Evolutionary conservation across 2,797 vertebrate species (phyloP).

Genomic region (Rhynchonycteris naso): DNA sequence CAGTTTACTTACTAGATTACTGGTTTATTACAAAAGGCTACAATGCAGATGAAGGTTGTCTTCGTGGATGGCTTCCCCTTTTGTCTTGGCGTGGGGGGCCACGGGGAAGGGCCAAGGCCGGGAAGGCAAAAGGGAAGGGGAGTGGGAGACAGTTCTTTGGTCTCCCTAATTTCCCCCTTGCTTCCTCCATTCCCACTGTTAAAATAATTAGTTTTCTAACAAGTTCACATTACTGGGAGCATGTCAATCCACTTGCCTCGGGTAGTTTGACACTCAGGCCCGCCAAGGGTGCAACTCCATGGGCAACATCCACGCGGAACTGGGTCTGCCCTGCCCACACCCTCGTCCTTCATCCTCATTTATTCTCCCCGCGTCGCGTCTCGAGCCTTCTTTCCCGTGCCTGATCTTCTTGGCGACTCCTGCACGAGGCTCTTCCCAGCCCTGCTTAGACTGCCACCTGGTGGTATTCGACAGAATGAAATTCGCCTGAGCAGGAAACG

Average conservation of each 20-base stretch:
- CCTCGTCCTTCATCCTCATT: fast-evolving
- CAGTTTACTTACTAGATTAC: not conserved
- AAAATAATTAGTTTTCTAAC: not conserved
- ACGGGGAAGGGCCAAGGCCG: too few species aligned
- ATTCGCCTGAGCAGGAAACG: not conserved
- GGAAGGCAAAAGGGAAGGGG: too few species aligned
- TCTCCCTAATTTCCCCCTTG: not conserved
- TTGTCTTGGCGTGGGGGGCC: not conserved
- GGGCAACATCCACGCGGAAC: fast-evolving
- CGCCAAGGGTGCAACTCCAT: fast-evolving
- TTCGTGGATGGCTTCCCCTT: not conserved
- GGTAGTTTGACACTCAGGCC: fast-evolving
- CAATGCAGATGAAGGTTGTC: fast-evolving
- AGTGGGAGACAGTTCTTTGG: not conserved
- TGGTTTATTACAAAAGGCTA: not conserved
- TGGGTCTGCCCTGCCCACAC: fast-evolving
- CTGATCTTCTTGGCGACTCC: not conserved
- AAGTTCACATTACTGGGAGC: fast-evolving
- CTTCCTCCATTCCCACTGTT: not conserved
- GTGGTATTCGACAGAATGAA: not conserved
- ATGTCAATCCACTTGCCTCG: fast-evolving
- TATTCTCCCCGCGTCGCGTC: fast-evolving
- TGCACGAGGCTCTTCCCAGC: not conserved
- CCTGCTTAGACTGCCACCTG: not conserved
- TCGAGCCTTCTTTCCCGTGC: not conserved